phyloP scores from a whole-genome alignment of 2,797 vertebrate genomes.

The Scomberomorus guttatus region DNA sequence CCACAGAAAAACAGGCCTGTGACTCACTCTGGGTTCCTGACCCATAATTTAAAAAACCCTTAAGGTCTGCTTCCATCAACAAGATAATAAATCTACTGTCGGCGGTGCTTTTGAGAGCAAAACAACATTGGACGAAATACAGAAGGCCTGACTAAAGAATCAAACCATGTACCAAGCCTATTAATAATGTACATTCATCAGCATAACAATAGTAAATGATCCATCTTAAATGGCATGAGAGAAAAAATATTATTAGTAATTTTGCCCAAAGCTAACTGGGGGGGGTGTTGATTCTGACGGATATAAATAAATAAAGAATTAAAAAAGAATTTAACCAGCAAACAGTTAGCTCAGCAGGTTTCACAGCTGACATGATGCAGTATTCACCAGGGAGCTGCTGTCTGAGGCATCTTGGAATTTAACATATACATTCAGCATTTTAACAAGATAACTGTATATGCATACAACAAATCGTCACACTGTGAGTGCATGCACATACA shows the following conservation, averaged over 20 bases:
- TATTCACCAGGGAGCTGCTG: slow-evolving; percentile 12
- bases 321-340: slow-evolving; percentile 4
- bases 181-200: slow-evolving; percentile 27
- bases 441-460: slow-evolving; percentile 16
- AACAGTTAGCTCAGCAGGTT: slow-evolving; percentile 26
- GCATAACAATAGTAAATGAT: slow-evolving; percentile 22
- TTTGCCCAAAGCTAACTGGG: slow-evolving; percentile 8
- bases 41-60: slow-evolving; percentile 66
- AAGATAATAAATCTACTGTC: slow-evolving; percentile 66
- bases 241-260: slow-evolving; percentile 19
- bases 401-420: slow-evolving; percentile 25
- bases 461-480: slow-evolving; percentile 35
- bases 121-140: slow-evolving; percentile 14
- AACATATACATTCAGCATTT: slow-evolving; percentile 35
- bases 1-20: slow-evolving; percentile 57
- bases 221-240: slow-evolving; percentile 11
- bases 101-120: slow-evolving; percentile 44
- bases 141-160: neutral
- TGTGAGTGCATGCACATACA: slow-evolving; percentile 19
- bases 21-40: slow-evolving; percentile 69
- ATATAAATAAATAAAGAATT: slow-evolving; percentile 11
- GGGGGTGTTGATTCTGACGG: neutral
- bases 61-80: slow-evolving; percentile 67
- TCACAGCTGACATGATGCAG: slow-evolving; percentile 6
- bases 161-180: neutral